These are phyloP conservation scores for Mythimna pallens DNA, from an alignment of 2,888 invertebrate genomes.

Conservation along the genomic window DNA sequence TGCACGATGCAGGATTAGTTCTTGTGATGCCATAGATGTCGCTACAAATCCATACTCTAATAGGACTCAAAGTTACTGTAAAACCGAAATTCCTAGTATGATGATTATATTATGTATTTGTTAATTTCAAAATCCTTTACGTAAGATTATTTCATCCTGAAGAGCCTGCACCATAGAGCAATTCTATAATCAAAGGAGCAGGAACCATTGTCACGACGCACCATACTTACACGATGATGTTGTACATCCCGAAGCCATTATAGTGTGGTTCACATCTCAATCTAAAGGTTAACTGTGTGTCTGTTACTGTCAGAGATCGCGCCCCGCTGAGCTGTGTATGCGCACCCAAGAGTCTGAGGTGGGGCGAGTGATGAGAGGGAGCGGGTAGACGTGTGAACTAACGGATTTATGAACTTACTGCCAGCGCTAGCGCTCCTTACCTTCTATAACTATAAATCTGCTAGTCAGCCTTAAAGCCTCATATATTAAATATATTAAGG, in stretches of 20 bases:
- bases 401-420: no score
- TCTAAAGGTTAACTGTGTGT: constrained; percentile 90
- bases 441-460: no score
- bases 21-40: no score
- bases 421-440: no score
- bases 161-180: neutral
- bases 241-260: constrained; percentile 78
- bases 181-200: constrained; percentile 19
- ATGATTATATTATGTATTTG: no score
- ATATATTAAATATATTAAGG: no score
- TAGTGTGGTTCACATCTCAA: constrained; percentile 89
- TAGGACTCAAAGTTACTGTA: no score
- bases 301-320: constrained; percentile 89
- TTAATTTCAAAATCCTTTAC: no score
- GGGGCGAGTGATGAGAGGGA: constrained; percentile 54
- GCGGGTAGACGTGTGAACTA: constrained; percentile 30
- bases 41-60: no score
- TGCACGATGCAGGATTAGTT: no score
- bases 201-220: constrained; percentile 59
- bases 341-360: constrained; percentile 66
- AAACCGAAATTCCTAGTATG: no score
- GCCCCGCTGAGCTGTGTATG: constrained; percentile 86
- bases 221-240: constrained; percentile 70
- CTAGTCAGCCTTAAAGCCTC: no score
- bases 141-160: neutral